Evolutionary conservation across 2,797 vertebrate genomes (phyloP).

Genomic region (Crenuchus spilurus): DNA sequence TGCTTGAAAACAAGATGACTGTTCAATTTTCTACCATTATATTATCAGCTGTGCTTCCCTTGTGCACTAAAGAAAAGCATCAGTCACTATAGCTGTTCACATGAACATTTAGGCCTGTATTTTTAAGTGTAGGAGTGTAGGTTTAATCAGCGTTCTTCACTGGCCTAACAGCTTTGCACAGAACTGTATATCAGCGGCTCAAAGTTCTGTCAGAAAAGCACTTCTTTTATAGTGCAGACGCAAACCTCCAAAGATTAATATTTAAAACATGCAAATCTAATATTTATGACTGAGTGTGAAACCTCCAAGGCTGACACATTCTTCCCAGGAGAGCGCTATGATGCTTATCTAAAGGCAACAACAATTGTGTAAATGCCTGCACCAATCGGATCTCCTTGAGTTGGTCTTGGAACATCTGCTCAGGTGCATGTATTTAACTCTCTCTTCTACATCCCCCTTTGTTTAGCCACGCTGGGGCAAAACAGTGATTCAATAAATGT

Average conservation of each 20-base stretch:
- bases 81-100: too few relatives aligned
- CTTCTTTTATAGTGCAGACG: neutral
- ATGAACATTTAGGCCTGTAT: too few relatives aligned
- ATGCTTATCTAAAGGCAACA: conserved; percentile 9
- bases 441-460: neutral
- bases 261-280: conserved; percentile 38
- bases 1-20: too few relatives aligned
- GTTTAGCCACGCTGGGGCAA: neutral
- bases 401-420: neutral
- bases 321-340: neutral
- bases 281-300: conserved; percentile 17
- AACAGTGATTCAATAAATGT: conserved; percentile 20
- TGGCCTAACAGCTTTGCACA: neutral
- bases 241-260: conserved; percentile 18
- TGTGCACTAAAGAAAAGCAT: too few relatives aligned
- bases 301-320: conserved; percentile 20
- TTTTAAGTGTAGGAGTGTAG: neutral
- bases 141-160: neutral
- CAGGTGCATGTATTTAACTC: neutral
- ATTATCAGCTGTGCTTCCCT: too few relatives aligned
- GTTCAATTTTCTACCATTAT: too few relatives aligned
- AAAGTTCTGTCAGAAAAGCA: neutral
- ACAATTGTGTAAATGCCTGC: neutral
- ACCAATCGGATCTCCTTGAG: neutral
- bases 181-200: neutral